These are phyloP conservation scores for Polyploca ridens DNA, from an alignment of 2,888 invertebrate genomes.

Conservation along the genomic window DNA sequence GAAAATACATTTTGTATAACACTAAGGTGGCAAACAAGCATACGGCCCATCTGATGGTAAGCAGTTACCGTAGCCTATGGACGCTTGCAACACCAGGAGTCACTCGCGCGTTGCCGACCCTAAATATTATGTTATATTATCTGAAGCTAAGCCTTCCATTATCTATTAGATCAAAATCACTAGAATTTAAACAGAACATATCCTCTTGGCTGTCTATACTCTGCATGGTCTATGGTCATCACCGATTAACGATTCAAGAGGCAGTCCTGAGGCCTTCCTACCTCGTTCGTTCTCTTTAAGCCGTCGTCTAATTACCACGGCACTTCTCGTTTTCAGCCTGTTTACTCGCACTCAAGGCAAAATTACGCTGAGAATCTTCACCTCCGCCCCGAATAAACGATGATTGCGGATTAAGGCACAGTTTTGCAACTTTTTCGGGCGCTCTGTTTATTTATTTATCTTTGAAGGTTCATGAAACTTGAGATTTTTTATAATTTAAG, in stretches of 20 bases:
- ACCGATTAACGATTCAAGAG: constrained; percentile 74
- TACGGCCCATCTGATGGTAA: too few species aligned
- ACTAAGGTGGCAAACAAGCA: too few species aligned
- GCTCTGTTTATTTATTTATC: not conserved
- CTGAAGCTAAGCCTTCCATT: not conserved
- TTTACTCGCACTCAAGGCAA: constrained; percentile 62
- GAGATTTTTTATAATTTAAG: too few species aligned
- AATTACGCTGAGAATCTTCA: constrained; percentile 55
- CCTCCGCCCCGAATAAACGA: constrained; percentile 38
- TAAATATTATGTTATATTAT: too few species aligned
- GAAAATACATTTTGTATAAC: too few species aligned
- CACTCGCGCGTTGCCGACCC: too few species aligned
- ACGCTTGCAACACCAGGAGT: too few species aligned
- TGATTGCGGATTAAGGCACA: constrained; percentile 45
- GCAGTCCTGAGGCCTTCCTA: constrained; percentile 39
- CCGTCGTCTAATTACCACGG: constrained; percentile 69
- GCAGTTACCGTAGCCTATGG: too few species aligned
- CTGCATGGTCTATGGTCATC: constrained; percentile 14
- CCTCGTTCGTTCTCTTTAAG: constrained; percentile 26
- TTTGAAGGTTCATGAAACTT: not conserved
- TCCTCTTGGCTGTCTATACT: not conserved
- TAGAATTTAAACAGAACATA: not conserved
- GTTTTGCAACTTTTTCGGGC: not conserved
- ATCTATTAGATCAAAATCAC: not conserved
- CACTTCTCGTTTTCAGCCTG: constrained; percentile 58